phyloP scores from a whole-genome alignment of 2,113 vertebrate species.

The Oncorhynchus gorbuscha region DNA sequence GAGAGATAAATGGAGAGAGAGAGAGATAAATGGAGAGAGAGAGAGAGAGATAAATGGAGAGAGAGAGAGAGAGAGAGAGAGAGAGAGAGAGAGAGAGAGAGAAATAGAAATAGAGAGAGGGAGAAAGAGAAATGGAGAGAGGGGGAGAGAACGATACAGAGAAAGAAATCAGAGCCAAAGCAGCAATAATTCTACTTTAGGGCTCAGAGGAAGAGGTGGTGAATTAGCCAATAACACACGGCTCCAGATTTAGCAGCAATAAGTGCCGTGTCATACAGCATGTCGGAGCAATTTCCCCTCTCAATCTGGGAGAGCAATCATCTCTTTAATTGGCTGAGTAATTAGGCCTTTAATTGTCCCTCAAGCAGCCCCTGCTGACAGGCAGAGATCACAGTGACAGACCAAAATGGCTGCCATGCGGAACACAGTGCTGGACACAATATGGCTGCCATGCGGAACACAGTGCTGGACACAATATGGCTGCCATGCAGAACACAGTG shows the following conservation, averaged over 20 bases:
- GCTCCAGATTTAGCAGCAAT: background rate
- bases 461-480: background rate
- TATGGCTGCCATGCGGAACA: background rate
- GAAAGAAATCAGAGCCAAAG: background rate
- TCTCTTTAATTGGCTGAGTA: conserved; percentile 6
- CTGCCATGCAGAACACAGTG: background rate
- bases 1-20: background rate
- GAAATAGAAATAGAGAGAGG: too few species aligned
- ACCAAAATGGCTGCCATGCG: background rate
- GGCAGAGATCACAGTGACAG: background rate
- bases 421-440: background rate
- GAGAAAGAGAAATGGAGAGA: background rate
- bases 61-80: too few species aligned
- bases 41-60: too few species aligned
- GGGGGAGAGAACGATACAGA: background rate
- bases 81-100: too few species aligned
- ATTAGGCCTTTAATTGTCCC: conserved; percentile 8
- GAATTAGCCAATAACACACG: background rate
- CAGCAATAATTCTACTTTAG: background rate
- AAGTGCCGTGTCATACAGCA: conserved; percentile 20
- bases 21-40: too few species aligned
- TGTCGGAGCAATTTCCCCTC: conserved; percentile 11
- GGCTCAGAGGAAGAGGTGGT: background rate
- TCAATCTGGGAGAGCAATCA: conserved; percentile 10
- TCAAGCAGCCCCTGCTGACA: background rate